Conservation (phyloP, 2,797 vertebrate genomes). For the Enteromius viviparus region DNA sequence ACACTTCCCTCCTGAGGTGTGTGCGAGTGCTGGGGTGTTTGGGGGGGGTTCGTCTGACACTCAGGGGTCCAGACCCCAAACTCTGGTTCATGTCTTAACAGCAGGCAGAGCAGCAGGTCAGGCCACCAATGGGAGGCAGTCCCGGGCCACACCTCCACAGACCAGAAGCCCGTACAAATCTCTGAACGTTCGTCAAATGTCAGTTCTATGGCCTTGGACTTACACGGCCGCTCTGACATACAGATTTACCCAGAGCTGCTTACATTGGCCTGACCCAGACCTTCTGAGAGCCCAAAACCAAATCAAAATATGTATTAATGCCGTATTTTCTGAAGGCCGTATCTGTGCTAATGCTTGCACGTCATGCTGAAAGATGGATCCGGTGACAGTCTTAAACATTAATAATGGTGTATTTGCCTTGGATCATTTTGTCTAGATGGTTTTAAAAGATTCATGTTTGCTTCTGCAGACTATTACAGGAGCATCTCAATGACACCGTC, state of each 20-base stretch:
- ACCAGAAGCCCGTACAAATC: slow-evolving; percentile 35
- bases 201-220: slow-evolving; percentile 33
- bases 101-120: slow-evolving; percentile 57
- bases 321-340: not conserved
- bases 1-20: slow-evolving; percentile 56
- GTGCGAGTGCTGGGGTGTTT: slow-evolving; percentile 40
- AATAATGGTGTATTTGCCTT: not conserved
- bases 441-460: slow-evolving; percentile 33
- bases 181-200: slow-evolving; percentile 33
- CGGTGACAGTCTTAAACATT: slow-evolving; percentile 9
- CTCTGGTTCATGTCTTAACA: slow-evolving; percentile 64
- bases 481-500: slow-evolving; percentile 40
- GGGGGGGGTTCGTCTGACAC: slow-evolving; percentile 47
- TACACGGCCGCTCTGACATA: slow-evolving; percentile 24
- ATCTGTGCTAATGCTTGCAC: not conserved
- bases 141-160: slow-evolving; percentile 38
- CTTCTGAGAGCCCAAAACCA: slow-evolving; percentile 19
- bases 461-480: slow-evolving; percentile 45
- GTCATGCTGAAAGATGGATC: not conserved
- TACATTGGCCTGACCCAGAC: slow-evolving; percentile 41
- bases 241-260: slow-evolving; percentile 46
- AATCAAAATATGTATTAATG: slow-evolving; percentile 19
- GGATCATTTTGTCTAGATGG: slow-evolving; percentile 15
- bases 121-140: slow-evolving; percentile 57
- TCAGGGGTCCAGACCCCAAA: slow-evolving; percentile 60